Conservation (phyloP, 2,113 vertebrate species). For the Ailuropoda melanoleuca region DNA sequence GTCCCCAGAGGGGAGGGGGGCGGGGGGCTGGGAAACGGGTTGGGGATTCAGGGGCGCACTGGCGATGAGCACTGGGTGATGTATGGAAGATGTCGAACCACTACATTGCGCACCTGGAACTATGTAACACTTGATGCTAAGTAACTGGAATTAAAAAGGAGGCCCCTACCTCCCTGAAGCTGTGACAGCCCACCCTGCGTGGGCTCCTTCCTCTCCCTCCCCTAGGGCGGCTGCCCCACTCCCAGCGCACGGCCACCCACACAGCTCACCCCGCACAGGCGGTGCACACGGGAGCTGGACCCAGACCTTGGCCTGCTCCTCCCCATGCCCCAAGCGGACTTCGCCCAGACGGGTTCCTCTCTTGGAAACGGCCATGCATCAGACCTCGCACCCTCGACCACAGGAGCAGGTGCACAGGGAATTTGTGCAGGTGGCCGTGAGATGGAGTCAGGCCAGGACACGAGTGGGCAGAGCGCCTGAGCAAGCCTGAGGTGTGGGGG, state of each 20-base stretch:
- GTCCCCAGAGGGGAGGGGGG: not conserved
- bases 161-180: not conserved
- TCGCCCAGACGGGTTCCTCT: not conserved
- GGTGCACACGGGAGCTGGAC: not conserved
- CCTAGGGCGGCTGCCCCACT: not conserved
- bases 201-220: not conserved
- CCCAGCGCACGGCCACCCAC: not conserved
- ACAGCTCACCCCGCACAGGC: not conserved
- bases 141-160: not conserved
- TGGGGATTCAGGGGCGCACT: not conserved
- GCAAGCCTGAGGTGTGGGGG: not conserved
- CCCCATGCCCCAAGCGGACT: too few relatives aligned
- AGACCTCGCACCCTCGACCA: not conserved
- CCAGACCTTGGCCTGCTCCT: not conserved
- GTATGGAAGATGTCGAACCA: not conserved
- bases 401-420: not conserved
- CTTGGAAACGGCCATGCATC: not conserved
- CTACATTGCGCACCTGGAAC: not conserved
- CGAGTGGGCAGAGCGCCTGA: not conserved
- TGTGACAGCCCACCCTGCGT: not conserved
- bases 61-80: not conserved
- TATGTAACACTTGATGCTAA: not conserved
- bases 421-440: accelerated
- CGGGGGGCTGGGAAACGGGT: not conserved
- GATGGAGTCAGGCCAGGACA: not conserved